These are phyloP conservation scores for Incurvaria masculella DNA, from an alignment of 2,888 invertebrate species.

Conservation along the genomic window DNA sequence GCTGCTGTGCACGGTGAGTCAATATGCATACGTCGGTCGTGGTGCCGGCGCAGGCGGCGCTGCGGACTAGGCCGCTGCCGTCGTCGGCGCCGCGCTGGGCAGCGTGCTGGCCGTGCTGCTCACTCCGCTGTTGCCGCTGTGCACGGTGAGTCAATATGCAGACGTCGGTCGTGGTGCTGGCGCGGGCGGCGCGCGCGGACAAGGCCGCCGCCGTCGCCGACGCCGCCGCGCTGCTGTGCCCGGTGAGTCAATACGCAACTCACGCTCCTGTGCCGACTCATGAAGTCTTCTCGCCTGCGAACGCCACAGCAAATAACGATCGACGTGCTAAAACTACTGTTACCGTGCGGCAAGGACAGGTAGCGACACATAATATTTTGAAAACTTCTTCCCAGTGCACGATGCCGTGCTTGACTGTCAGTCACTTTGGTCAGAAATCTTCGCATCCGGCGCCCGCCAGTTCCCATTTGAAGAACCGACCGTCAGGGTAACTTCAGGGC, in stretches of 20 bases:
- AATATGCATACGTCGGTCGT: constrained; percentile 5
- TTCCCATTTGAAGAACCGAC: no score
- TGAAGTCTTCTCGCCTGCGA: no score
- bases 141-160: constrained; percentile 14
- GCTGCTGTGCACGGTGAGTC: constrained; percentile 22
- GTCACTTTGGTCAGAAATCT: no score
- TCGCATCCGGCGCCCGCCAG: no score
- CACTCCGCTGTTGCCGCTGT: constrained; percentile 26
- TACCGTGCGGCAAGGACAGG: no score
- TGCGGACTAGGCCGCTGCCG: not conserved
- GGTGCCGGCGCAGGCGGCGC: constrained; percentile 18
- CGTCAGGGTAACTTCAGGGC: no score
- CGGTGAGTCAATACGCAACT: not conserved
- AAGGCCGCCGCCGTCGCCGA: not conserved
- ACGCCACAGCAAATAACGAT: no score
- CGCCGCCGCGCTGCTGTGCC: constrained; percentile 26
- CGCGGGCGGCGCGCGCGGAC: constrained; percentile 15
- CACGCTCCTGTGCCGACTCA: no score
- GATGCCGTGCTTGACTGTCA: no score
- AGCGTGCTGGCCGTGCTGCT: constrained; percentile 29
- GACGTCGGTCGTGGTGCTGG: constrained; percentile 11
- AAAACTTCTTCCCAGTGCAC: no score
- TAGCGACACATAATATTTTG: no score
- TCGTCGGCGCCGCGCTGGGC: constrained; percentile 17
- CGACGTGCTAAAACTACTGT: no score